A percentile compares a stretch with the other conserved stretches of the same genome.
phyloP scores from a whole-genome alignment of 2,113 vertebrate species.

The Dromas ardeola region DNA sequence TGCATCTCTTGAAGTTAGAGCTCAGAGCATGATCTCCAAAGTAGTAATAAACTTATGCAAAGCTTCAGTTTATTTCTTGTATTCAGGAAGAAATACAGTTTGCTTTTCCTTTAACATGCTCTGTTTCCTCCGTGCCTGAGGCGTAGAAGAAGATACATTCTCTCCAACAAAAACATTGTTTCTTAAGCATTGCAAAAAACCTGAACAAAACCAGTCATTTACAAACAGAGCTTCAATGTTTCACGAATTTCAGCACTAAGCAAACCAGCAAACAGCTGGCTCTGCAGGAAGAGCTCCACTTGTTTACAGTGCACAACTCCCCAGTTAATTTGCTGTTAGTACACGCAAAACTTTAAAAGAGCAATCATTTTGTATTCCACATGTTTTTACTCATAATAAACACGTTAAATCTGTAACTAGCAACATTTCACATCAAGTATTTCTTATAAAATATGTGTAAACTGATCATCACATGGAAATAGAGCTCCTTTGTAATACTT shows the following conservation, averaged over 20 bases:
- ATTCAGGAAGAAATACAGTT: background rate
- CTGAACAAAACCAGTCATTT: background rate
- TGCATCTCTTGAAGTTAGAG: background rate
- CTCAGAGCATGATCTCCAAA: background rate
- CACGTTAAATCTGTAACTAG: background rate
- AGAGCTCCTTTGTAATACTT: background rate
- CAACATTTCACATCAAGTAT: background rate
- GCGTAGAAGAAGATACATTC: background rate
- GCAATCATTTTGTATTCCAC: background rate
- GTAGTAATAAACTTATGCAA: background rate
- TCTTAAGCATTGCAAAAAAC: background rate
- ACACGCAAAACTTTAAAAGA: background rate
- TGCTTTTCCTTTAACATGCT: background rate
- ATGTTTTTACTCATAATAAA: background rate
- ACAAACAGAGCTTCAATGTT: slow-evolving; percentile 18
- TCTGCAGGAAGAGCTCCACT: background rate
- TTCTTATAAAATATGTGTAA: background rate
- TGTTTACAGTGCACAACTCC: background rate
- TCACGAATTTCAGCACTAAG: background rate
- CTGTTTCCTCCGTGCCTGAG: background rate
- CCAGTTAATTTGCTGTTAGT: background rate
- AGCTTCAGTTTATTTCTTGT: background rate
- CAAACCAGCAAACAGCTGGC: slow-evolving; percentile 4
- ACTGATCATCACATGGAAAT: background rate
- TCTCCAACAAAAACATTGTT: slow-evolving; percentile 22